Base-by-base conservation (phyloP, 2,888 invertebrate species). In the Meiosimyza platycephala region DNA sequence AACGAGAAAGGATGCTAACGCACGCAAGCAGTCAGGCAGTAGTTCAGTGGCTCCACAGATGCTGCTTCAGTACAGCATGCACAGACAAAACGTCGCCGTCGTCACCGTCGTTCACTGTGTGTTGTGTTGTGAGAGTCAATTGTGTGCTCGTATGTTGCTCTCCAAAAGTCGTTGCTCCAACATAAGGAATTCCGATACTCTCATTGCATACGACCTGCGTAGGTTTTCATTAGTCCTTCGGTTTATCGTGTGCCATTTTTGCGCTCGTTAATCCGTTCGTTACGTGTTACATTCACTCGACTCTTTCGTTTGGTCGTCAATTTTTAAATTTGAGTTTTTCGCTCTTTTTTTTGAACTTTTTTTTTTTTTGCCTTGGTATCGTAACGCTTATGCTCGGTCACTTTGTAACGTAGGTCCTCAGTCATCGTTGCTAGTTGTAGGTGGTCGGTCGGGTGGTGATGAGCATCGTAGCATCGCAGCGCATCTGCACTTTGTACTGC, bases 341-440 rank as follows among this genome's bases (percentile, higher is more conserved):
- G 28, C 60, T 60, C 60, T n/a, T 40, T 40, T n/a, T 60, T 15
- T 15, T n/a, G 60, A 7, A 6, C 6, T n/a, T 57, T 16, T 33
- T 62, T 40, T 47, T 12, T 63, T 48, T 40, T 57, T 15, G 57
- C 22, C 18, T 59, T 48, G 22, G 12, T 15, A 55, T 40, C 40
- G 67, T 73, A 62, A 57, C 71, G 54, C 73, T 65, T 71, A 76
- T 67, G 75, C 72, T 77, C 79, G 82, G 81, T 80, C 81, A 80
- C 80, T 80, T 80, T 77, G 79, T 81, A 76, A 76, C 76, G 77
- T 60, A 76, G 62, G 78, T 79, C 80, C 80, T 84, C 84, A 84
- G 84, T 84, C 83, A 81, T 83, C 82, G 82, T 82, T 82, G 82
- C 82, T 83, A 82, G 81, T 84, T 82, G 84, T 84, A 84, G 84